Percentiles rank a stretch among this genome's conserved stretches.
These are phyloP conservation scores for Isaurus tuberculatus DNA, from an alignment of 92 coral and sea anemone species.

Conservation along the genomic window DNA sequence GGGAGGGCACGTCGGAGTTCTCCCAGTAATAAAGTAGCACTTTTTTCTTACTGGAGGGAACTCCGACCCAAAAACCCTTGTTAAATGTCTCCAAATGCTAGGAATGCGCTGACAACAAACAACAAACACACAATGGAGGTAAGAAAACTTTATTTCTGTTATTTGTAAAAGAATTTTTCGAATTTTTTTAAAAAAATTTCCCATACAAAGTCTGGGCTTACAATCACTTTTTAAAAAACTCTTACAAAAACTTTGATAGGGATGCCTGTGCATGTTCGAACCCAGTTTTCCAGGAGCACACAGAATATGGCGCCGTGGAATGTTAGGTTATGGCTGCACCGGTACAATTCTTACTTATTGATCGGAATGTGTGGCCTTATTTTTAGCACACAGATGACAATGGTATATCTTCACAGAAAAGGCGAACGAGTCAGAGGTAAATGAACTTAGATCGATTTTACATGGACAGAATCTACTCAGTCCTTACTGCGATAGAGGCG, in stretches of 20 bases:
- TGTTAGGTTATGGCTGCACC: conserved; percentile 62
- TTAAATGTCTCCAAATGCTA: too few relatives aligned
- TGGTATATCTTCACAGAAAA: conserved; percentile 58
- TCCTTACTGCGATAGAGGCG: too few relatives aligned
- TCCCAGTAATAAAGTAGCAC: not conserved
- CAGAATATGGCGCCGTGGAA: conserved; percentile 64
- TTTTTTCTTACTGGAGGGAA: too few relatives aligned
- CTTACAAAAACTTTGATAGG: too few relatives aligned
- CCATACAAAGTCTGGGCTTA: too few relatives aligned
- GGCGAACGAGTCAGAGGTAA: conserved; percentile 58
- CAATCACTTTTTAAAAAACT: not conserved
- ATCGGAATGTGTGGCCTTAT: conserved; percentile 62
- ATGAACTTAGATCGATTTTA: not conserved
- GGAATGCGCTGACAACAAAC: too few relatives aligned
- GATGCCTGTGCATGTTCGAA: not conserved
- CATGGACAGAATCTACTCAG: not conserved
- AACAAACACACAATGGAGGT: too few relatives aligned
- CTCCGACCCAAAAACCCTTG: too few relatives aligned
- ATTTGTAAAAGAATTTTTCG: too few relatives aligned
- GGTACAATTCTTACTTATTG: conserved; percentile 55
- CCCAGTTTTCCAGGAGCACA: conserved; percentile 4
- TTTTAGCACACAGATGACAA: conserved; percentile 54
- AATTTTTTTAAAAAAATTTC: too few relatives aligned
- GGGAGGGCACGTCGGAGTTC: too few relatives aligned
- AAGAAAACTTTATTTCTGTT: too few relatives aligned